Conservation (phyloP, 2,888 invertebrate species). For the Thumatha senex region DNA sequence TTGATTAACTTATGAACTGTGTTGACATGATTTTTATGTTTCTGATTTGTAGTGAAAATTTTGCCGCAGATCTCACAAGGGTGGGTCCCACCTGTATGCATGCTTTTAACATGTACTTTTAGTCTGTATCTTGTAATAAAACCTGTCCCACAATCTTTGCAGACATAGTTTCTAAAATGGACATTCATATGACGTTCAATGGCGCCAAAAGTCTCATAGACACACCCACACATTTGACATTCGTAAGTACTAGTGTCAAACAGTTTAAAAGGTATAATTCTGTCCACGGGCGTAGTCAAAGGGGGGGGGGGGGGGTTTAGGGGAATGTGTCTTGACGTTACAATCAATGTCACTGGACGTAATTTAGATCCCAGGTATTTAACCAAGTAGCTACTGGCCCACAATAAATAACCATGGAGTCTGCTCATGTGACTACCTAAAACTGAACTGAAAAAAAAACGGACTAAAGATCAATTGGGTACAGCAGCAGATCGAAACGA, state of each 20-base stretch:
- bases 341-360: no score
- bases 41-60: conserved; percentile 53
- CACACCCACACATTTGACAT: conserved; percentile 63
- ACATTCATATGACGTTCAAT: conserved; percentile 74
- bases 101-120: conserved; percentile 61
- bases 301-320: no score
- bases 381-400: no score
- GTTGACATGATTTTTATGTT: conserved; percentile 61
- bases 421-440: no score
- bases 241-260: conserved; percentile 46
- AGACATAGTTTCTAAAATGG: conserved; percentile 68
- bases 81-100: conserved; percentile 52
- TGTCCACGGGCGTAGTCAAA: no score
- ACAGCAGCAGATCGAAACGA: no score
- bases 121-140: conserved; percentile 64
- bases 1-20: conserved; percentile 59
- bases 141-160: conserved; percentile 66
- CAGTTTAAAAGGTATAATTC: conserved; percentile 67
- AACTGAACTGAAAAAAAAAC: no score
- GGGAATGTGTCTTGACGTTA: no score
- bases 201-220: conserved; percentile 68
- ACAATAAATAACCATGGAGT: no score
- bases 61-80: conserved; percentile 65
- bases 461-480: no score
- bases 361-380: no score